Percentiles rank a stretch among this genome's conserved stretches.
Conservation (phyloP, 2,797 vertebrate genomes). For the Pelochelys cantorii region DNA sequence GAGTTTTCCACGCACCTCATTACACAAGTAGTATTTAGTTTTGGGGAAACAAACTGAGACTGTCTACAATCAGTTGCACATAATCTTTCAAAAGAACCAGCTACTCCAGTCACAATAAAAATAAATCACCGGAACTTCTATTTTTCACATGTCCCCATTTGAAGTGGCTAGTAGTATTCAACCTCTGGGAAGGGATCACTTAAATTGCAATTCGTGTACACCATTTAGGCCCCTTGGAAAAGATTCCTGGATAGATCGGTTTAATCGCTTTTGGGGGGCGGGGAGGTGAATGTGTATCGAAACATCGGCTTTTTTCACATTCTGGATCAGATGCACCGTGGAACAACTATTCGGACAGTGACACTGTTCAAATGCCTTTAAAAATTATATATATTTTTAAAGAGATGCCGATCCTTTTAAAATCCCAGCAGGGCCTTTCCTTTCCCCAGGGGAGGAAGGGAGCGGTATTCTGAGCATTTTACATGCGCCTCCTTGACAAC, state of each 20-base stretch:
- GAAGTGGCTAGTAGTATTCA: background rate
- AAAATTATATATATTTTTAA: background rate
- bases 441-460: background rate
- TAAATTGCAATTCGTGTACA: background rate
- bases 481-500: fast-evolving
- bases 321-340: background rate
- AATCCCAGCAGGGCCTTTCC: background rate
- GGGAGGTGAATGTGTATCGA: too few species aligned
- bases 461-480: fast-evolving
- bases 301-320: background rate
- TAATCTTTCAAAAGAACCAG: background rate
- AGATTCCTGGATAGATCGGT: background rate
- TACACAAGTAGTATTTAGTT: background rate
- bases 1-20: background rate
- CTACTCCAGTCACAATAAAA: background rate
- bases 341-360: background rate
- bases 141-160: background rate
- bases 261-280: background rate
- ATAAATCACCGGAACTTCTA: fast-evolving
- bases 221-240: background rate
- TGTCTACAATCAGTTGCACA: background rate
- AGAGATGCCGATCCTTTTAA: background rate
- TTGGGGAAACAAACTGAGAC: background rate
- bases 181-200: fast-evolving
- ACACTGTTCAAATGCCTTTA: background rate